Conservation (phyloP, 2,113 vertebrate genomes). For the Apodemus speciosus region DNA sequence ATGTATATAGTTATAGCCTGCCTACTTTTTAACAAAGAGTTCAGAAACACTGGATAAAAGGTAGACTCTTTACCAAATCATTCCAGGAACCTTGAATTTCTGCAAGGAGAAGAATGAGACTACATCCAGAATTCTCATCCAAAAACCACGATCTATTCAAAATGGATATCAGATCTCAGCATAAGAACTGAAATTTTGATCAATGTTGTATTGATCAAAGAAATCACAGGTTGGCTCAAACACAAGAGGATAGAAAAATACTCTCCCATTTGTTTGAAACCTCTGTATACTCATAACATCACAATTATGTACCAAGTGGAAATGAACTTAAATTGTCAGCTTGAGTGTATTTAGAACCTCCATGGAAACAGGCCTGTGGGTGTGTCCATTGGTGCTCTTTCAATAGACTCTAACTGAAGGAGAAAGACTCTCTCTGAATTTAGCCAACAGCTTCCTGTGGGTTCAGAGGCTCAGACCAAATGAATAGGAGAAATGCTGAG, state of each 20-base stretch:
- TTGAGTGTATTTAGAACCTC: neutral
- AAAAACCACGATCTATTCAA: neutral
- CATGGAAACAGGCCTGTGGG: neutral
- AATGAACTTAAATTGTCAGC: neutral
- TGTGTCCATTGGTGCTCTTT: neutral
- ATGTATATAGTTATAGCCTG: neutral
- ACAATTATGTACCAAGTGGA: neutral
- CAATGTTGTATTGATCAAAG: neutral
- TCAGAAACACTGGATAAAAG: neutral
- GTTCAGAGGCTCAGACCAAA: neutral
- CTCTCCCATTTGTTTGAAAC: neutral
- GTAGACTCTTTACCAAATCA: neutral
- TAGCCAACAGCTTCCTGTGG: neutral
- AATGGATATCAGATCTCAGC: neutral
- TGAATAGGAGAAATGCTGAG: neutral
- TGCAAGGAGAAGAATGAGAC: neutral
- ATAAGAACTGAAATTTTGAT: neutral
- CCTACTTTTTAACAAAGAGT: neutral
- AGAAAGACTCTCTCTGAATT: neutral
- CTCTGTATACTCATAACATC: neutral
- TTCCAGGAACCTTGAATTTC: neutral
- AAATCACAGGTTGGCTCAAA: neutral
- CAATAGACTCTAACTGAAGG: neutral
- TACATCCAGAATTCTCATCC: neutral
- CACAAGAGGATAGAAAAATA: neutral